phyloP scores from a whole-genome alignment of 2,797 vertebrate genomes.

The Echiichthys vipera region DNA sequence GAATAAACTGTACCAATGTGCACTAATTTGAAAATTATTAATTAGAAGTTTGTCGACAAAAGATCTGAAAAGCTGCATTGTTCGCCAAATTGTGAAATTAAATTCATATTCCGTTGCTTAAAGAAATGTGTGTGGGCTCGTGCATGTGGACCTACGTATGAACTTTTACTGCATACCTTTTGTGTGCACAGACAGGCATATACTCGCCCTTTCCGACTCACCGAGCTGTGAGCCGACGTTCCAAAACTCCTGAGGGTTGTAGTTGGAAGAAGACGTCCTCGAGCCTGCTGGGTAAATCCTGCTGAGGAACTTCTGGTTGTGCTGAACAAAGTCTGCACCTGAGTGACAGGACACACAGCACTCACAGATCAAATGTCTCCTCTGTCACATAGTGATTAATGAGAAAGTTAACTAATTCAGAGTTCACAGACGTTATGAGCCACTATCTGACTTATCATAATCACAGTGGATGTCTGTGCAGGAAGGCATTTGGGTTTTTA shows the following conservation, averaged over 20 bases:
- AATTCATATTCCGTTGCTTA: neutral
- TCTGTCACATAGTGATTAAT: constrained; percentile 9
- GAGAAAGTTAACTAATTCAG: constrained; percentile 5
- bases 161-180: neutral
- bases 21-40: neutral
- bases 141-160: neutral
- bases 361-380: constrained; percentile 28
- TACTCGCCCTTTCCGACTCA: constrained; percentile 65
- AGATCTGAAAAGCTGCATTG: neutral
- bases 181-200: neutral
- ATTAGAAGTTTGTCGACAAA: neutral
- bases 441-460: neutral
- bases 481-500: neutral
- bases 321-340: constrained; percentile 85
- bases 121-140: neutral
- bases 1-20: neutral
- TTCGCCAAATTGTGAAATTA: neutral
- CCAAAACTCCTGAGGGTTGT: constrained; percentile 92
- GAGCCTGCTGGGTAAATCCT: constrained; percentile 89
- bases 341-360: constrained; percentile 9
- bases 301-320: constrained; percentile 88
- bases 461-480: neutral
- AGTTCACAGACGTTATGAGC: constrained; percentile 4
- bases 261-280: constrained; percentile 89
- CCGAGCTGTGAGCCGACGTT: constrained; percentile 93